Evolutionary conservation across 2,888 invertebrate genomes (phyloP).

Genomic region (Ommatoiulus sabulosus): DNA sequence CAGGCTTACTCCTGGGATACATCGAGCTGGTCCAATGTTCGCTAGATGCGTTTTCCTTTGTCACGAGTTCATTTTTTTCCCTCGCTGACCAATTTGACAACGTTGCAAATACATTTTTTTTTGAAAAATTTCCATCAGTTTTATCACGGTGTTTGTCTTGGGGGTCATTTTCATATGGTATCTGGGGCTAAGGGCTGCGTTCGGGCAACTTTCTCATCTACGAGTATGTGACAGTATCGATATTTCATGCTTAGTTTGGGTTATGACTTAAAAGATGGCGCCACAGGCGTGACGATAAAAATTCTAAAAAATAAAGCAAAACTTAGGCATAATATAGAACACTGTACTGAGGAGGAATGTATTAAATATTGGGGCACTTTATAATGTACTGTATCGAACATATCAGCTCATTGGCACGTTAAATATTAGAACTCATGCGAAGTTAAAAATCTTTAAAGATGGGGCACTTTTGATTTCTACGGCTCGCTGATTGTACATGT

Average conservation of each 20-base stretch:
- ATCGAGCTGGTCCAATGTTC: neutral
- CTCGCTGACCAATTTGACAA: conserved; percentile 9
- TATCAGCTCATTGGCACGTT: no score
- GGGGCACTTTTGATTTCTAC: no score
- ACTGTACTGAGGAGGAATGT: no score
- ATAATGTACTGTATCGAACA: no score
- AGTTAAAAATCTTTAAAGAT: no score
- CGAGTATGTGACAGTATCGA: neutral
- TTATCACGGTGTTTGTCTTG: conserved; percentile 31
- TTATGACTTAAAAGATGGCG: no score
- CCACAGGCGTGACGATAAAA: no score
- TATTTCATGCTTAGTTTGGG: neutral
- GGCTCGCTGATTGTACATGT: no score
- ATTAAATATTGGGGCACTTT: no score
- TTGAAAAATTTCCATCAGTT: conserved; percentile 1
- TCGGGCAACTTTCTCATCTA: neutral
- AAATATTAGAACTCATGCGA: no score
- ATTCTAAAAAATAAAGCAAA: no score
- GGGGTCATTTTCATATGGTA: conserved; percentile 20
- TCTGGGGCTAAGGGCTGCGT: neutral
- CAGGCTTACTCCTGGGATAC: neutral
- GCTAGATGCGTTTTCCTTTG: neutral
- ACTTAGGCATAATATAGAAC: no score
- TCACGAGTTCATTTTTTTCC: neutral
- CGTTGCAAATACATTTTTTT: conserved; percentile 8